Evolutionary conservation across 2,113 vertebrate species (phyloP), one percentile per base, ranked within the genome.

Genomic region (Centropus bengalensis): DNA sequence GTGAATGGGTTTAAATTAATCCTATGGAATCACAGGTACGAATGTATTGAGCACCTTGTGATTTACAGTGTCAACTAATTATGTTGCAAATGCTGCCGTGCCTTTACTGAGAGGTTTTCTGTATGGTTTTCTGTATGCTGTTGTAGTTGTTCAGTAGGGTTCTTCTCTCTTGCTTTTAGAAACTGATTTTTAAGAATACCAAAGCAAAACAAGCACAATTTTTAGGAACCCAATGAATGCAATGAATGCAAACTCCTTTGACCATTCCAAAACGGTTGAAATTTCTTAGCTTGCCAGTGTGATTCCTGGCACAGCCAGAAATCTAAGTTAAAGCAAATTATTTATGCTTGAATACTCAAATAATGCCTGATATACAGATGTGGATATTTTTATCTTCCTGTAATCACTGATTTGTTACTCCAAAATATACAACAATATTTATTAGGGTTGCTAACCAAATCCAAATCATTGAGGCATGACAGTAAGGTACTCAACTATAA

Each of bases 1-100:
- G 14, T n/a, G 60, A 67, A n/a, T 54, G 79, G 42, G 9, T 68
- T 88, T 77, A 88, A 94, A 83, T 89, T 86, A 89, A 82, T 95
- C 33, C 59, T 59, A 60, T 78, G 91, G 82, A 92, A 94, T 73
- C 81, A 44, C 60, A 32, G 14, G 81, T 78, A 38, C 22, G 27
- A 44, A 79, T 68, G 52, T 36, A 60, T 62, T 44, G 38, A 76
- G 42, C 70, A 78, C 63, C 30, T 77, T 58, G 32, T 5, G 3
- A 24, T 66, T 88, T 54, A 45, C 44, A 49, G 66, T 71, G n/a
- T 83, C 51, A 74, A 40, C 36, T 83, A 67, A 87, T 73, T 82
- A 63, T 24, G 13, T 14, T 82, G 45, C 59, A 97, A 82, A 93
- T 84, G 63, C 30, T 47, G 19, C 58, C 86, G 59, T n/a, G 47